Percentiles rank a stretch among this genome's conserved stretches.
Conservation (phyloP, 37 sponge, comb jelly and placozoan species). For the Dysidea cf. avara region DNA sequence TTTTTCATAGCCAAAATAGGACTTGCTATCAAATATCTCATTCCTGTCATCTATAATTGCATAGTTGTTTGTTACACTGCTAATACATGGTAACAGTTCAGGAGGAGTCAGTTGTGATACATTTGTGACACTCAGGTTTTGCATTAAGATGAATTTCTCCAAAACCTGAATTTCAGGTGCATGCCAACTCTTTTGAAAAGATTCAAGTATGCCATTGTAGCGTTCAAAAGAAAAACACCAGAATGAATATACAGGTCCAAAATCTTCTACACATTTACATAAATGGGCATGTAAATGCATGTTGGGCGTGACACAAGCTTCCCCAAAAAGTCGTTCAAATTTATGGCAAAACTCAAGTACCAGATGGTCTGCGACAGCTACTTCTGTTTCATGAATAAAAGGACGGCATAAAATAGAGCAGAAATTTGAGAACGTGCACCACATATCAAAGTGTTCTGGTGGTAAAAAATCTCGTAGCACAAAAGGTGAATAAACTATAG, state of each 20-base stretch:
- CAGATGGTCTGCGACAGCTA: constrained; percentile 14
- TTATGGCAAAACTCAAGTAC: constrained; percentile 20
- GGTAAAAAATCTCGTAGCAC: constrained; percentile 16
- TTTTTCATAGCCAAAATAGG: too few species aligned
- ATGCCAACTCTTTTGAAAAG: constrained; percentile 45
- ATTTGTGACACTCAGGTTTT: too few species aligned
- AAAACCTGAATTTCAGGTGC: constrained; percentile 42
- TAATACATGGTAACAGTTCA: too few species aligned
- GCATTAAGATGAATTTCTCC: constrained; percentile 22
- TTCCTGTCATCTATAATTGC: too few species aligned
- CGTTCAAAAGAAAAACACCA: constrained; percentile 63
- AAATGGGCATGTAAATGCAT: constrained; percentile 54
- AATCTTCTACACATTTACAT: constrained; percentile 38
- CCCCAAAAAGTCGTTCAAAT: constrained; percentile 31
- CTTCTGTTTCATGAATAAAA: constrained; percentile 2
- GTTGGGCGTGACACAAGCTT: constrained; percentile 25
- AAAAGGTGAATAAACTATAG: constrained; percentile 11
- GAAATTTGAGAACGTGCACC: constrained; percentile 49
- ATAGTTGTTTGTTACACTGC: too few species aligned
- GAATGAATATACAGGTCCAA: constrained; percentile 44
- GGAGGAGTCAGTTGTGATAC: too few species aligned
- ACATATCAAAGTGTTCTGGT: constrained; percentile 12
- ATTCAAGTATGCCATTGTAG: constrained; percentile 53
- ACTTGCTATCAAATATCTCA: too few species aligned
- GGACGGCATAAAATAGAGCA: constrained; percentile 22